Percentiles rank a stretch among this genome's conserved stretches.
Evolutionary conservation across 2,888 invertebrate genomes (phyloP).

Genomic region (Leptopilina syphax): DNA sequence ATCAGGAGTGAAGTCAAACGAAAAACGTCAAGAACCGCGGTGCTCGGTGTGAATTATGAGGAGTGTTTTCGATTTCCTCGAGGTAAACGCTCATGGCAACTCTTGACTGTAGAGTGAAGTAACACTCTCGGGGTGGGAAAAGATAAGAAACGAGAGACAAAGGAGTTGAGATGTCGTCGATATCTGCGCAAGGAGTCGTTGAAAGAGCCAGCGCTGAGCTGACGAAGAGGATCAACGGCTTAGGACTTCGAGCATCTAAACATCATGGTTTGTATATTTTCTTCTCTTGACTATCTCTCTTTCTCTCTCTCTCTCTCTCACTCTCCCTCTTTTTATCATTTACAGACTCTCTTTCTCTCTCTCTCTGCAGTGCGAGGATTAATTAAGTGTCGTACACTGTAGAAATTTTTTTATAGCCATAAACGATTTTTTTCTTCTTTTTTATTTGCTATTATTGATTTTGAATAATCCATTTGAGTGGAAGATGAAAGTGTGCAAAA

Average conservation of each 20-base stretch:
- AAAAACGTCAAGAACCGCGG: constrained; percentile 6
- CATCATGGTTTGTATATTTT: constrained; percentile 70
- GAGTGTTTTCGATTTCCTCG: constrained; percentile 46
- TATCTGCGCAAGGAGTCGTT: constrained; percentile 93
- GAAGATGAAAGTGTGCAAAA: neutral
- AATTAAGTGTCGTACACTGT: constrained; percentile 8
- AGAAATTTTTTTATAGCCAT: neutral
- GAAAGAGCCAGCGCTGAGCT: constrained; percentile 94
- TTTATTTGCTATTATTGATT: neutral
- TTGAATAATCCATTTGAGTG: no score
- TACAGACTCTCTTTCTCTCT: neutral
- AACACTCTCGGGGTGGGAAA: constrained; percentile 19
- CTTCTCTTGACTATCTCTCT: neutral
- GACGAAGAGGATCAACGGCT: constrained; percentile 91
- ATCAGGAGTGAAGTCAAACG: constrained; percentile 21
- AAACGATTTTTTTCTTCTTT: neutral
- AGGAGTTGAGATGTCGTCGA: constrained; percentile 84
- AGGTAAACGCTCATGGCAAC: constrained; percentile 42
- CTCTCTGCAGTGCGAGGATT: constrained; percentile 19
- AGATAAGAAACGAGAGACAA: constrained; percentile 39
- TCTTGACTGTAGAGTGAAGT: constrained; percentile 44
- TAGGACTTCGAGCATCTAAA: constrained; percentile 84
- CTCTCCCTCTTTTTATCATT: neutral
- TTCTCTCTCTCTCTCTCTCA: no score
- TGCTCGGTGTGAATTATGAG: constrained; percentile 56